These are phyloP conservation scores for Catagonus wagneri DNA, from an alignment of 2,113 vertebrate genomes.

Conservation along the genomic window DNA sequence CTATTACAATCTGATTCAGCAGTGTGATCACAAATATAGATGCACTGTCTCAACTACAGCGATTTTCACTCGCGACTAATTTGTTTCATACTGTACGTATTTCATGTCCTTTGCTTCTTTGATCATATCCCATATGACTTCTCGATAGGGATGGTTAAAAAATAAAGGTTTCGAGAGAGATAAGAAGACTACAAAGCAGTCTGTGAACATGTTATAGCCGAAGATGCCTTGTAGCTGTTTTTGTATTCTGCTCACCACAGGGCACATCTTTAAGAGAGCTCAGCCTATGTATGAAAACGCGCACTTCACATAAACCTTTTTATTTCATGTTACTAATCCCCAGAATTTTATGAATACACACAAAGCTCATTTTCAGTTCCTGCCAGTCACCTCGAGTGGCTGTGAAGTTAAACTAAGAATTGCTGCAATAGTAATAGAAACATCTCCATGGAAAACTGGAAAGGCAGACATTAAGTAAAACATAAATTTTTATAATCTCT, in stretches of 20 bases:
- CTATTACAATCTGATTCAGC: background rate
- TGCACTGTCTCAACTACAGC: background rate
- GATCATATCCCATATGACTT: background rate
- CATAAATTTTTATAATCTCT: background rate
- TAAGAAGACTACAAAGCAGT: background rate
- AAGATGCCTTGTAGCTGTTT: background rate
- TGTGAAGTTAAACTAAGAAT: background rate
- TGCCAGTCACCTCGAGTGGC: background rate
- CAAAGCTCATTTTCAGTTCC: conserved; percentile 73
- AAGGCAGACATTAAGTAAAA: background rate
- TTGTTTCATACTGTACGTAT: background rate
- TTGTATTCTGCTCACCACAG: conserved; percentile 36
- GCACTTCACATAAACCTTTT: conserved; percentile 53
- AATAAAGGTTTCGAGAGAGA: background rate
- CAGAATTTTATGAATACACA: conserved; percentile 77
- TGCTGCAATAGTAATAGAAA: background rate
- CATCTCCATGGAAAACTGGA: background rate
- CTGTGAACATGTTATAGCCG: background rate
- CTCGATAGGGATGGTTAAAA: background rate
- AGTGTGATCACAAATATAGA: background rate
- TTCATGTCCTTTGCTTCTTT: conserved; percentile 14
- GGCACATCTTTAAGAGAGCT: conserved; percentile 27
- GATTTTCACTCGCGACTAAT: conserved; percentile 25
- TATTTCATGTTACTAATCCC: conserved; percentile 62
- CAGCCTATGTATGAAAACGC: conserved; percentile 37